Conservation (phyloP, 2,113 vertebrate genomes). For the Myotis lucifugus region DNA sequence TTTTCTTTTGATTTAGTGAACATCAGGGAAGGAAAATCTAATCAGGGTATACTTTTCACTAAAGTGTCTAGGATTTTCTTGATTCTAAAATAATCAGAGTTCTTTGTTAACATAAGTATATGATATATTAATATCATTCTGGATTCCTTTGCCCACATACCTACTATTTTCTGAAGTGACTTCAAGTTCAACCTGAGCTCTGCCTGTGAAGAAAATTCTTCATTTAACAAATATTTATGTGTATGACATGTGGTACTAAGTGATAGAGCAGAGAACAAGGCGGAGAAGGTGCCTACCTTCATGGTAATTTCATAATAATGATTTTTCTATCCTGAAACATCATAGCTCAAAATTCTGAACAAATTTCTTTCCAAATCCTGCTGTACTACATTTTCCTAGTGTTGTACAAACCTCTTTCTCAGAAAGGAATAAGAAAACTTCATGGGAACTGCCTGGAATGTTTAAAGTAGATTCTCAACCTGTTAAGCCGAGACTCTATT, state of each 20-base stretch:
- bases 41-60: not conserved
- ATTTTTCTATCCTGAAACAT: not conserved
- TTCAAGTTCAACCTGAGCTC: not conserved
- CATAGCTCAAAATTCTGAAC: not conserved
- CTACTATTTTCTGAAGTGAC: not conserved
- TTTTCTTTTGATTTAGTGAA: not conserved
- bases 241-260: not conserved
- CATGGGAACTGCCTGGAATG: not conserved
- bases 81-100: not conserved
- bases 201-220: not conserved
- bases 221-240: not conserved
- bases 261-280: not conserved
- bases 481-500: not conserved
- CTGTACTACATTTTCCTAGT: not conserved
- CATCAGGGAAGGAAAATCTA: not conserved
- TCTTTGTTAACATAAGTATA: not conserved
- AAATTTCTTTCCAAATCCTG: not conserved
- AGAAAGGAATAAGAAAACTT: not conserved
- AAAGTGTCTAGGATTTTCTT: conserved; percentile 28
- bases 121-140: not conserved
- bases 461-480: not conserved
- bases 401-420: not conserved
- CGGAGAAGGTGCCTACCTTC: not conserved
- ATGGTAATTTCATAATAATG: not conserved
- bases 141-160: not conserved